Evolutionary conservation across 2,888 invertebrate species (phyloP).

Genomic region (Sicus ferrugineus): DNA sequence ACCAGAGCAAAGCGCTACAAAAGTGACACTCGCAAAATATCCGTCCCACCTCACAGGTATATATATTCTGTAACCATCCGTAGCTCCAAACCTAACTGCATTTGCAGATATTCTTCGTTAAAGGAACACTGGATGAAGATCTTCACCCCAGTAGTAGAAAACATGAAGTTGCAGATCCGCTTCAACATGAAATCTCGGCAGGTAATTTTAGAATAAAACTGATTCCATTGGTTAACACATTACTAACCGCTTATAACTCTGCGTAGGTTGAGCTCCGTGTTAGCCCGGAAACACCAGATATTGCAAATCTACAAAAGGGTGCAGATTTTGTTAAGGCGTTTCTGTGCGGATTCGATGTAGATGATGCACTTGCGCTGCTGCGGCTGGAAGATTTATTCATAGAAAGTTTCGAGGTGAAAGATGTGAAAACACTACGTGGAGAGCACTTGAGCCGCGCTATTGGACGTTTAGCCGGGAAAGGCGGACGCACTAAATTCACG

Average conservation of each 20-base stretch:
- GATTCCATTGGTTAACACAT: not conserved
- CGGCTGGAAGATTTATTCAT: slow-evolving; percentile 96
- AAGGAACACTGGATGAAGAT: slow-evolving; percentile 98
- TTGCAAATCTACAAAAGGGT: slow-evolving; percentile 93
- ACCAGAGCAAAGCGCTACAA: slow-evolving; percentile 66
- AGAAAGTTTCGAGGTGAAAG: slow-evolving; percentile 96
- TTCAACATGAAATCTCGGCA: slow-evolving; percentile 91
- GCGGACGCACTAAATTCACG: slow-evolving; percentile 95
- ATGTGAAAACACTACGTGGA: slow-evolving; percentile 93
- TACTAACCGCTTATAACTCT: slow-evolving; percentile 16
- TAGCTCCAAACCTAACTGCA: too few relatives aligned
- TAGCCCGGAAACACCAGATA: slow-evolving; percentile 72
- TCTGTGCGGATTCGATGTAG: slow-evolving; percentile 94
- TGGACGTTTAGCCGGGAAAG: slow-evolving; percentile 95
- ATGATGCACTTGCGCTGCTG: slow-evolving; percentile 93
- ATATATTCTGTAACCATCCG: slow-evolving; percentile 18
- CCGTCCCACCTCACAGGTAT: slow-evolving; percentile 89
- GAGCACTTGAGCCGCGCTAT: slow-evolving; percentile 96
- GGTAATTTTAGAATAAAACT: slow-evolving; percentile 32
- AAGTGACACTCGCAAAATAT: slow-evolving; percentile 75
- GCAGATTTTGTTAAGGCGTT: slow-evolving; percentile 99
- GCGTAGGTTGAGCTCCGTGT: slow-evolving; percentile 61
- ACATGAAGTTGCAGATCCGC: slow-evolving; percentile 90
- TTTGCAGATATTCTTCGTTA: slow-evolving; percentile 81
- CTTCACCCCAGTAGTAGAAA: slow-evolving; percentile 94